phyloP scores from a whole-genome alignment of 1,140 invertebrate species.

The Drosophila jambulina region DNA sequence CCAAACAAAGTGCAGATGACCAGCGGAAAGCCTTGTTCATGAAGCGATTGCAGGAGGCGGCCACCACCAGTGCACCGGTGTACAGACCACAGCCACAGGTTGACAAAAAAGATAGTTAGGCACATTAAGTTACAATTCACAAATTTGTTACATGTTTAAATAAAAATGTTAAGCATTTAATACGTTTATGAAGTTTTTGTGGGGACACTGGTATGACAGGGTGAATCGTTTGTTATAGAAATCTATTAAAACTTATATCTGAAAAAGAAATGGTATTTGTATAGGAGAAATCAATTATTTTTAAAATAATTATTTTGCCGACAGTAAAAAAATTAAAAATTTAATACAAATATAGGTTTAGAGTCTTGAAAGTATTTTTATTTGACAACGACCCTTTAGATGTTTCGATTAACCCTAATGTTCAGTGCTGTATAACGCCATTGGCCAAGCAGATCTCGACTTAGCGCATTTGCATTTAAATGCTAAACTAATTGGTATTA shows the following conservation, averaged over 20 bases:
- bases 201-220: background rate
- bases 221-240: background rate
- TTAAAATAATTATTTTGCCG: too few relatives aligned
- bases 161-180: slow-evolving; percentile 38
- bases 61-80: slow-evolving; percentile 48
- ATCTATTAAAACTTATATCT: too few relatives aligned
- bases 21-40: slow-evolving; percentile 69
- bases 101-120: slow-evolving; percentile 61
- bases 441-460: background rate
- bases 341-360: background rate
- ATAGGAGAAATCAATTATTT: background rate
- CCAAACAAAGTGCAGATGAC: slow-evolving; percentile 43
- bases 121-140: background rate
- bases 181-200: background rate
- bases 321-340: background rate
- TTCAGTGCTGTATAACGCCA: slow-evolving; percentile 7
- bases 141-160: slow-evolving; percentile 45
- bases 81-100: slow-evolving; percentile 31
- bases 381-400: background rate
- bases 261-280: background rate
- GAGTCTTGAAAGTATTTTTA: background rate
- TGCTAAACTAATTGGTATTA: slow-evolving; percentile 6
- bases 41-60: slow-evolving; percentile 72
- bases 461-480: slow-evolving; percentile 30
- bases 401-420: background rate